phyloP scores from a whole-genome alignment of 1,140 invertebrate species.

The Hestina assimilis region DNA sequence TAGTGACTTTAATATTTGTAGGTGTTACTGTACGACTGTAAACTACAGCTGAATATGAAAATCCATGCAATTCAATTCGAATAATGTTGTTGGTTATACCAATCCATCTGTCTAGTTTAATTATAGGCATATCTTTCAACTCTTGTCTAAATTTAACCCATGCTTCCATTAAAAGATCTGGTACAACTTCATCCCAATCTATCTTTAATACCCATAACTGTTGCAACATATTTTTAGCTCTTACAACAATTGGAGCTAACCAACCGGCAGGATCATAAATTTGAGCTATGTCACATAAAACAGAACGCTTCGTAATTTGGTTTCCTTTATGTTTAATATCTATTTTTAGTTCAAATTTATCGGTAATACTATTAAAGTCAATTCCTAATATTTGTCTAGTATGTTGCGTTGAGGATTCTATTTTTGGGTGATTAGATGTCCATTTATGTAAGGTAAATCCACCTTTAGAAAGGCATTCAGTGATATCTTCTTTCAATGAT shows the following conservation, averaged over 20 bases:
- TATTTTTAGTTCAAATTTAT: neutral
- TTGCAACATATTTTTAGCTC: neutral
- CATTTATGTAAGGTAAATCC: slow-evolving; percentile 42
- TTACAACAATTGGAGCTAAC: neutral
- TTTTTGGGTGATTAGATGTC: slow-evolving; percentile 14
- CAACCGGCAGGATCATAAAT: neutral
- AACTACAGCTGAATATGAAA: neutral
- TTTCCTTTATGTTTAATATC: neutral
- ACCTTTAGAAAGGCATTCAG: slow-evolving; percentile 15
- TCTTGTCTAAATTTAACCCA: neutral
- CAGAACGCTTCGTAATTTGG: neutral
- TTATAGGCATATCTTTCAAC: neutral
- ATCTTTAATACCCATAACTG: neutral
- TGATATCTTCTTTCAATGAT: slow-evolving; percentile 34
- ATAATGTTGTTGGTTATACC: neutral
- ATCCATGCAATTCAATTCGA: neutral
- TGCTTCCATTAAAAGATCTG: neutral
- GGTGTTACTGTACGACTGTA: neutral
- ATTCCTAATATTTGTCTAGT: neutral
- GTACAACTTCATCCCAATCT: neutral
- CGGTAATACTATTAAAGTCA: neutral
- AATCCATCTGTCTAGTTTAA: neutral
- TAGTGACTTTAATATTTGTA: neutral
- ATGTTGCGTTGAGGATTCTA: neutral
- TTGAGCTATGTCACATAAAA: neutral